Conservation (phyloP, 2,113 vertebrate genomes). For the Aspidoscelis tigris region DNA sequence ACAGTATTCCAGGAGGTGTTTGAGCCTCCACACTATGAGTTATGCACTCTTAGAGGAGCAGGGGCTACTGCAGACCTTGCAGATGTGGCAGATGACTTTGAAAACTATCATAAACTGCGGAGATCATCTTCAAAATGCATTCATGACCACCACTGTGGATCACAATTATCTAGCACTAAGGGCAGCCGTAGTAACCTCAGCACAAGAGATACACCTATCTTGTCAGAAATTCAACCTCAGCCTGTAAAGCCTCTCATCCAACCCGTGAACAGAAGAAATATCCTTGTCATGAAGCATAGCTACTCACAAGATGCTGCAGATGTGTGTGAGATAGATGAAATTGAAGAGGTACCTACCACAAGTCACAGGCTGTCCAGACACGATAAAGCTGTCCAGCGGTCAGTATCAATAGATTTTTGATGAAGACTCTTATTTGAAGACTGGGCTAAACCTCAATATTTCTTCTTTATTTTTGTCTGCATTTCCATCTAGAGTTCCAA, state of each 20-base stretch:
- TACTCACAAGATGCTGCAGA: slow-evolving; percentile 95
- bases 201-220: slow-evolving; percentile 86
- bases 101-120: slow-evolving; percentile 93
- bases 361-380: slow-evolving; percentile 97
- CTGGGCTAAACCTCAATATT: slow-evolving; percentile 61
- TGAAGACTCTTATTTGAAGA: slow-evolving; percentile 77
- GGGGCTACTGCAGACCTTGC: slow-evolving; percentile 87
- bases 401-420: slow-evolving; percentile 95
- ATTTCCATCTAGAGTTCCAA: slow-evolving; percentile 53
- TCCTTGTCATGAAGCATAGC: slow-evolving; percentile 99
- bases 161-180: slow-evolving; percentile 87
- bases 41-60: slow-evolving; percentile 91
- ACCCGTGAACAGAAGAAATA: slow-evolving; percentile 88
- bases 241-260: slow-evolving; percentile 88
- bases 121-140: slow-evolving; percentile 94
- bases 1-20: slow-evolving; percentile 98
- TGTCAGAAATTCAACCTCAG: slow-evolving; percentile 89
- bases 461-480: slow-evolving; percentile 49
- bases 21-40: slow-evolving; percentile 95
- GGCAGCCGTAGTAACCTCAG: slow-evolving; percentile 95
- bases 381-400: slow-evolving; percentile 99
- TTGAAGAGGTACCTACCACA: slow-evolving; percentile 97
- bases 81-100: slow-evolving; percentile 94
- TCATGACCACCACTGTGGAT: slow-evolving; percentile 98
- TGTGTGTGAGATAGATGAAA: slow-evolving; percentile 91